Base-by-base conservation (phyloP, 30 jellyfish, hydroid and myxozoan species). In the Aurelia sp. region DNA sequence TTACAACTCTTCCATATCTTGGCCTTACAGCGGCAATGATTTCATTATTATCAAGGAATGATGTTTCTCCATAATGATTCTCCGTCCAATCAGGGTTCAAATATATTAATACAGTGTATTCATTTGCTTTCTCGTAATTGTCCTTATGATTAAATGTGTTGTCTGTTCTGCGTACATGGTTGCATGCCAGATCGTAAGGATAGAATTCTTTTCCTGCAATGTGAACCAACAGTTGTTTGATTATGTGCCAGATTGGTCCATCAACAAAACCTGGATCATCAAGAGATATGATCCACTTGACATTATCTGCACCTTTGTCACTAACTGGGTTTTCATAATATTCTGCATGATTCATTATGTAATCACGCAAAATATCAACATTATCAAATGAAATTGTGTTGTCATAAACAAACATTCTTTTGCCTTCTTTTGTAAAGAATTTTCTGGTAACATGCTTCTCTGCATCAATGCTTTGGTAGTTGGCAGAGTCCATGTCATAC, bases 81-180 rank as follows among this genome's bases (percentile, higher is more conserved):
- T 74, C 89, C 1, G 75, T 86, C 85, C 75, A 57, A 59, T 74
- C 63, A 44, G 76, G 61, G 33, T 86, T 86, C 21, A 86, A 73
- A 58, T 86, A 86, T 13, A 76, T 79, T 47, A 86, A 60, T 8
- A 86, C 82, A 6, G 95, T 86, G 89, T 63, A 86, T 22, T 86
- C 95, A 35, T 51, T 81, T 10, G 65, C 71, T 31, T 74, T 59
- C 12, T 66, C 85, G 57, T 76, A 86, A 37, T 67, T 82, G 44
- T 86, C 95, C 68, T 86, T 75, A 70, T 86, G 95, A 47, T 21
- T 33, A 55, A 40, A 27, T 15, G 89, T 86, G 52, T 79, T 74
- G 69, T 86, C 95, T 20, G 89, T 76, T 22, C 95, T 64, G 17
- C 89, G 95, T n/a, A 86, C 70, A 67, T 86, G 87, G 50, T 86